Base-by-base conservation (phyloP, 2,797 vertebrate species). In the Psittacula echo region DNA sequence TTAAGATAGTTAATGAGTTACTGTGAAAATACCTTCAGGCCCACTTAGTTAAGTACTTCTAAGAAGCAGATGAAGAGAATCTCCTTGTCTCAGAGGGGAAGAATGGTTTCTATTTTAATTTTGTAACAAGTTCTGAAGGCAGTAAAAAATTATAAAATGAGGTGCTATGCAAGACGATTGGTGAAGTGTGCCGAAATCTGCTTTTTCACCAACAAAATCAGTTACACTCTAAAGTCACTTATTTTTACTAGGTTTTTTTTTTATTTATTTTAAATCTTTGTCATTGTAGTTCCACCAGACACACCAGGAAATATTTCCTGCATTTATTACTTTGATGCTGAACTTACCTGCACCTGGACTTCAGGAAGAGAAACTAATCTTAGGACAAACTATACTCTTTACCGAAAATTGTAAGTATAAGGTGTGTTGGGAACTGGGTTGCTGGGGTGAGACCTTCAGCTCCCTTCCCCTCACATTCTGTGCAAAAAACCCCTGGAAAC, bases 261-360 rank as follows among this genome's bases (percentile, higher is more conserved):
- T 48, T 26, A 19, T n/a, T 24, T 37, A 81, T 47, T 51, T 44
- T 9, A 32, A 71, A 67, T 39, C 10, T 71, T 80, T 92, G 44
- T 89, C 13, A 17, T 70, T 95, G 45, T 74, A 98, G 98, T 74
- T 91, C 85, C 41, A n/a, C 98, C 97, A 22, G 93, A 96, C 42
- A 82, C 47, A 27, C 98, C 98, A 45, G 48, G 89, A 95, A 98
- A 98, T 93, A 97, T 98, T 92, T 98, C 97, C 37, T 97, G 96
- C 24, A 5, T 91, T 86, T 97, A 78, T 60, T 85, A 54, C 37
- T 61, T 83, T 66, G 9, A 62, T 9, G 20, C 2, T 47, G 27
- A 87, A 39, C 82, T 94, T 89, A 75, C 62, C 10, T 95, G 94
- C 79, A 84, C 73, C n/a, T 97, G 96, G 95, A 84, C 76, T 26